phyloP scores from a whole-genome alignment of 2,888 invertebrate species.

The Argyresthia albistria region DNA sequence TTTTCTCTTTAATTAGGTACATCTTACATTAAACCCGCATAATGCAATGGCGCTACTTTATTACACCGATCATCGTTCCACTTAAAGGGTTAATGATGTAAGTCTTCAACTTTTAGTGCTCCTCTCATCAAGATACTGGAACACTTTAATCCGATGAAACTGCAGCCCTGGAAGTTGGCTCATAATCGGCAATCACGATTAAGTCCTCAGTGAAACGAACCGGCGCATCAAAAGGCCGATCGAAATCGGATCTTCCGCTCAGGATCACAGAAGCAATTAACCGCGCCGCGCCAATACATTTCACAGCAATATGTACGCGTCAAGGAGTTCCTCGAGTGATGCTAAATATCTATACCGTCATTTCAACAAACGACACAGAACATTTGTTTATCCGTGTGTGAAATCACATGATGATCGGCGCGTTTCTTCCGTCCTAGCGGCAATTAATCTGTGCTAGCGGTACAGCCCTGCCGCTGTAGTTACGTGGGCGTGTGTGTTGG shows the following conservation, averaged over 20 bases:
- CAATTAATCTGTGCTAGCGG: constrained; percentile 11
- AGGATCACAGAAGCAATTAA: neutral
- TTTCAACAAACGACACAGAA: neutral
- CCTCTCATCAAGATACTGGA: neutral
- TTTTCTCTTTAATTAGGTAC: constrained; percentile 6
- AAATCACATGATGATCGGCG: constrained; percentile 1
- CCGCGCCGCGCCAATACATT: too few species aligned
- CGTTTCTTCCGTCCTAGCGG: constrained; percentile 7
- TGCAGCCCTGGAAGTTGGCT: neutral
- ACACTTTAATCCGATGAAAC: neutral
- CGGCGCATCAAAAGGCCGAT: neutral
- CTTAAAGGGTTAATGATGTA: too few species aligned
- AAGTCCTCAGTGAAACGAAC: neutral
- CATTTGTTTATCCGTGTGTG: neutral
- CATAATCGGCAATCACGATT: neutral
- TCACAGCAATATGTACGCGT: neutral
- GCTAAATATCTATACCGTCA: neutral
- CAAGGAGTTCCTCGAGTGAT: too few species aligned
- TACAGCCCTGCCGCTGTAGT: constrained; percentile 10
- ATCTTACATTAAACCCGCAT: too few species aligned
- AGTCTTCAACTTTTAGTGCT: too few species aligned
- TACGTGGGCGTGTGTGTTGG: constrained; percentile 6
- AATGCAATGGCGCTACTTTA: too few species aligned
- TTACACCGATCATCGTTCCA: too few species aligned
- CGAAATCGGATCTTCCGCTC: neutral